phyloP scores from a whole-genome alignment of 2,888 invertebrate species.

The Gari tellinella region DNA sequence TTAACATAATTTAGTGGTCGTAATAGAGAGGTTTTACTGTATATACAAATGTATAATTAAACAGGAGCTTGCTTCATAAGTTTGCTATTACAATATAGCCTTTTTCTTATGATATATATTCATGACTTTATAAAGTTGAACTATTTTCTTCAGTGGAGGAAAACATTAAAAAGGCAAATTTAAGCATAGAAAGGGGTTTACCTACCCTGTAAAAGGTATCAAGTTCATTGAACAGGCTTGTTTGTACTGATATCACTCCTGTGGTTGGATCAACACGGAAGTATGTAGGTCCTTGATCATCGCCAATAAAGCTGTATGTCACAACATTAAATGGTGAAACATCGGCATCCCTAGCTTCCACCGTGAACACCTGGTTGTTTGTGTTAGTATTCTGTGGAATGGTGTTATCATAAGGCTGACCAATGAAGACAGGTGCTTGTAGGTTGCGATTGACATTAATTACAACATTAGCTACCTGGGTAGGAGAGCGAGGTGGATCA shows the following conservation, averaged over 20 bases:
- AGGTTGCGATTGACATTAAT: conserved; percentile 69
- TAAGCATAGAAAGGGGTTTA: too few relatives aligned
- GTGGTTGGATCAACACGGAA: conserved; percentile 68
- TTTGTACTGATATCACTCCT: conserved; percentile 61
- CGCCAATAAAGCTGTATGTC: conserved; percentile 72
- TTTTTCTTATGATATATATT: too few relatives aligned
- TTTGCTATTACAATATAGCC: too few relatives aligned
- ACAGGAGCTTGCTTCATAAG: too few relatives aligned
- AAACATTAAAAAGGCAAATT: too few relatives aligned
- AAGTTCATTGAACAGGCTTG: conserved; percentile 49
- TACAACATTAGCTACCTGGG: conserved; percentile 45
- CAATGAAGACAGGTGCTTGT: conserved; percentile 52
- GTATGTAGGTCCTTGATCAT: conserved; percentile 69
- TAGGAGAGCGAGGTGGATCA: conserved; percentile 48
- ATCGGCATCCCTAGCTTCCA: conserved; percentile 64
- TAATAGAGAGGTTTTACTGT: too few relatives aligned
- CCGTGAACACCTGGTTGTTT: conserved; percentile 49
- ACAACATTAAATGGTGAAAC: conserved; percentile 72
- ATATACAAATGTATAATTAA: too few relatives aligned
- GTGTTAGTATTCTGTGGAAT: conserved; percentile 55
- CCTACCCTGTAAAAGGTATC: conserved; percentile 55
- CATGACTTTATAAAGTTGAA: too few relatives aligned
- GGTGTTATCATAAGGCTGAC: conserved; percentile 49
- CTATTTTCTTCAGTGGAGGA: too few relatives aligned
- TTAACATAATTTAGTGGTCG: too few relatives aligned